A percentile compares a stretch with the other conserved stretches of the same genome.
phyloP scores from a whole-genome alignment of 2,113 vertebrate species.

The Odontophorus gujanensis region DNA sequence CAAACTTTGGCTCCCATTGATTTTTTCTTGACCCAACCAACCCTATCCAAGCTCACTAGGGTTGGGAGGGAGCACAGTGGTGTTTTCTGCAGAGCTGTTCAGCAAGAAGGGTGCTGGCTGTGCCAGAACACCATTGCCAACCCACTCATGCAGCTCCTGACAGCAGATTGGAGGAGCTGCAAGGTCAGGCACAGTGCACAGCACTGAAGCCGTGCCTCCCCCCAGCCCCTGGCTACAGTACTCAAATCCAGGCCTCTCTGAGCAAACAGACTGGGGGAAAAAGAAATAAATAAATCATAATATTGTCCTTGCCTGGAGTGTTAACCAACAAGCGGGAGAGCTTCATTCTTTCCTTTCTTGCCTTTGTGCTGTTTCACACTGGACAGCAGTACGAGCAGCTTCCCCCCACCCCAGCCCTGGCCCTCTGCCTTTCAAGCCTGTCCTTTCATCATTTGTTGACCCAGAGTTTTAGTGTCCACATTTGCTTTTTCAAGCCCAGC shows the following conservation, averaged over 20 bases:
- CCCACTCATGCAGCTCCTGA: rapidly evolving
- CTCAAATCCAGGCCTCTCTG: neutral
- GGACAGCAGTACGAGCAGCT: neutral
- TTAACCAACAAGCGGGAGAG: neutral
- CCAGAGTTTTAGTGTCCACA: conserved; percentile 46
- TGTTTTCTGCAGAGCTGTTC: neutral
- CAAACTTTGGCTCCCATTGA: neutral
- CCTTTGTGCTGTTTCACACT: neutral
- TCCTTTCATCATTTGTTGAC: conserved; percentile 77
- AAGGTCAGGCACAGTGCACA: neutral
- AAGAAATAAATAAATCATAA: neutral
- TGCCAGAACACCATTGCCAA: too few species aligned
- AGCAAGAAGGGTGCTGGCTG: neutral
- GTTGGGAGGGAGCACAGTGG: rapidly evolving
- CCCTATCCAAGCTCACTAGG: rapidly evolving
- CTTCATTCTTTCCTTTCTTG: neutral
- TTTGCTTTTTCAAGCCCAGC: neutral
- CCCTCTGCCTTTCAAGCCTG: conserved; percentile 35
- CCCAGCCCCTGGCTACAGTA: neutral
- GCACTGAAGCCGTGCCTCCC: neutral
- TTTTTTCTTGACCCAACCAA: neutral
- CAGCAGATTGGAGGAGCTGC: neutral
- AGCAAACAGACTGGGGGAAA: neutral
- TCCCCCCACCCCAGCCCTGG: neutral
- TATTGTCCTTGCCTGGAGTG: neutral